Percentiles rank a stretch among this genome's conserved stretches.
Conservation (phyloP, 2,888 invertebrate genomes). For the Ischnura elegans region DNA sequence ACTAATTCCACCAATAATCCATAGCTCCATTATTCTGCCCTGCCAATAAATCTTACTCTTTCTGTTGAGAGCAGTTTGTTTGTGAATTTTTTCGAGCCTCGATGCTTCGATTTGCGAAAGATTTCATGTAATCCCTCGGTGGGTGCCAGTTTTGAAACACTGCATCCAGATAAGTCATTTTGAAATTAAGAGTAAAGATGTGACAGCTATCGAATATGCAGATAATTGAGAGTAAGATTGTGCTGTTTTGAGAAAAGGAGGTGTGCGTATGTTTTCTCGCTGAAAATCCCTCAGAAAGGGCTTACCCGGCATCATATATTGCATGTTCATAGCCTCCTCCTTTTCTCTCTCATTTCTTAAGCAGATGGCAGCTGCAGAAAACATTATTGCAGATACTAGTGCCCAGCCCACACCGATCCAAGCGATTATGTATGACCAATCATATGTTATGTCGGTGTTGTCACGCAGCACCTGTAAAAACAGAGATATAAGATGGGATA, state of each 20-base stretch:
- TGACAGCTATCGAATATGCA: conserved; percentile 15
- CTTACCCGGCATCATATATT: conserved; percentile 97
- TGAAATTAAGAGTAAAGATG: background rate
- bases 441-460: conserved; percentile 89
- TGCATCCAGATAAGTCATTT: conserved; percentile 15
- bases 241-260: conserved; percentile 70
- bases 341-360: conserved; percentile 95
- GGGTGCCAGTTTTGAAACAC: conserved; percentile 50
- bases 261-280: conserved; percentile 33
- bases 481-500: conserved; percentile 55
- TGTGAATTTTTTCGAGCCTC: background rate
- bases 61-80: background rate
- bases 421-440: conserved; percentile 98
- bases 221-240: conserved; percentile 52
- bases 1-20: conserved; percentile 15
- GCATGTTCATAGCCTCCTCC: conserved; percentile 98
- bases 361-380: conserved; percentile 96
- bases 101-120: conserved; percentile 22
- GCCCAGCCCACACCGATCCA: conserved; percentile 97
- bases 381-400: conserved; percentile 93
- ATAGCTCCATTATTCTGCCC: conserved; percentile 6
- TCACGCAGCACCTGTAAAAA: conserved; percentile 88
- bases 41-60: conserved; percentile 62
- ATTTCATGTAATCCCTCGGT: conserved; percentile 37
- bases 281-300: conserved; percentile 68